Conservation (phyloP, 2,888 invertebrate genomes). For the Tinea trinotella region DNA sequence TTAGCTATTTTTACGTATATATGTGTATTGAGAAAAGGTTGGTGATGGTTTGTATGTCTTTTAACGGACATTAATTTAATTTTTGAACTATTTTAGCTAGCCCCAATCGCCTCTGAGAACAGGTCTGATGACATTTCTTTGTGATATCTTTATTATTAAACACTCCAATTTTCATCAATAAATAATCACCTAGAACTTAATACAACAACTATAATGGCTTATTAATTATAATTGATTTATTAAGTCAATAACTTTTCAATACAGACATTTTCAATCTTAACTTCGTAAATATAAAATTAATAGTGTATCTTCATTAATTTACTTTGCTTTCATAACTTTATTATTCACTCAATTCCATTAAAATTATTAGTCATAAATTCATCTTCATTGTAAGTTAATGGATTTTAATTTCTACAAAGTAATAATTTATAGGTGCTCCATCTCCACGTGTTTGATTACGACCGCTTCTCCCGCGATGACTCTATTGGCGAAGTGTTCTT, state of each 20-base stretch:
- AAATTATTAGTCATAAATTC: background rate
- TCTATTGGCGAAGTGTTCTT: slow-evolving; percentile 95
- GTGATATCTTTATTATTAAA: too few species aligned
- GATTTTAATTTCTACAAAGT: background rate
- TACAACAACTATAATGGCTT: too few species aligned
- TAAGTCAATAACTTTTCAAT: background rate
- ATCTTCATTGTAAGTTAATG: background rate
- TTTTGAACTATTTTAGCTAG: too few species aligned
- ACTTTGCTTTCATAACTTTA: too few species aligned
- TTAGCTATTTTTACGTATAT: too few species aligned
- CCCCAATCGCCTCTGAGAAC: too few species aligned
- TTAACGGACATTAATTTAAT: too few species aligned
- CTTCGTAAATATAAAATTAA: background rate
- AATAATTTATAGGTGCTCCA: slow-evolving; percentile 77
- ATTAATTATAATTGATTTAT: background rate
- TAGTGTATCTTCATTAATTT: background rate
- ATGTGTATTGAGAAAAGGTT: too few species aligned
- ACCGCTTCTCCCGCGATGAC: slow-evolving; percentile 93
- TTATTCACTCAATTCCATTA: background rate
- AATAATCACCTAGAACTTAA: too few species aligned
- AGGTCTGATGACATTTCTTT: too few species aligned
- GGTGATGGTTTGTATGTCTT: too few species aligned
- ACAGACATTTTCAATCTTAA: background rate
- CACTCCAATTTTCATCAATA: too few species aligned
- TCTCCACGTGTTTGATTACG: slow-evolving; percentile 94